Evolutionary conservation across 2,113 vertebrate species (phyloP).

Genomic region (Baryphthengus martii): DNA sequence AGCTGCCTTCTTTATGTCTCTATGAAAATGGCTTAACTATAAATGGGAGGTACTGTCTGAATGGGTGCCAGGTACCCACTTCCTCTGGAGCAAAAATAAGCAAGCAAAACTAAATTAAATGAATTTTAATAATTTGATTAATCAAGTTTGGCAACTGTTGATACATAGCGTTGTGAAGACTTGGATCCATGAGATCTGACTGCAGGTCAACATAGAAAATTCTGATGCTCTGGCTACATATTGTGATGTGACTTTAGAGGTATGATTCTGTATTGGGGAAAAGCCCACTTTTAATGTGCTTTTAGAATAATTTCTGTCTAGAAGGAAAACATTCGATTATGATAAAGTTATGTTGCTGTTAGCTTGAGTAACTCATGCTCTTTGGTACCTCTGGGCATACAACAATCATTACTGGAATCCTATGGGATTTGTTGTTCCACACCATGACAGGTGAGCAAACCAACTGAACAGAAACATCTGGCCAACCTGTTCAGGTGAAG

Average conservation of each 20-base stretch:
- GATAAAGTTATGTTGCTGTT: neutral
- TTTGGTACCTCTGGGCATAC: neutral
- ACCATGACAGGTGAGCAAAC: fast-evolving
- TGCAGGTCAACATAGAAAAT: neutral
- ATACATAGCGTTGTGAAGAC: neutral
- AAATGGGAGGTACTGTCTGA: neutral
- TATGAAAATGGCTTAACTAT: neutral
- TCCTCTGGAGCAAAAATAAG: neutral
- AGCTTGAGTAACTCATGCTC: neutral
- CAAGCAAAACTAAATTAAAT: neutral
- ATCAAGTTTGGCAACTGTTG: neutral
- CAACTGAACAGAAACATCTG: neutral
- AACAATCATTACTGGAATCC: neutral
- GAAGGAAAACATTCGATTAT: neutral
- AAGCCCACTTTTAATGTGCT: neutral
- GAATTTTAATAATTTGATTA: neutral
- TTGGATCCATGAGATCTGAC: neutral
- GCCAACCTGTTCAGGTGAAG: neutral
- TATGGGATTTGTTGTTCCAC: neutral
- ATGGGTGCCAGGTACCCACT: neutral
- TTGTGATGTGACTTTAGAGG: neutral
- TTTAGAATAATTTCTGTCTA: neutral
- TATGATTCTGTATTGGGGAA: neutral
- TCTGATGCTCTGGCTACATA: neutral
- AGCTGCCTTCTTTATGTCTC: neutral